These are phyloP conservation scores for Hippocampus guttulatus DNA, from an alignment of 2,113 vertebrate species.

Conservation along the genomic window DNA sequence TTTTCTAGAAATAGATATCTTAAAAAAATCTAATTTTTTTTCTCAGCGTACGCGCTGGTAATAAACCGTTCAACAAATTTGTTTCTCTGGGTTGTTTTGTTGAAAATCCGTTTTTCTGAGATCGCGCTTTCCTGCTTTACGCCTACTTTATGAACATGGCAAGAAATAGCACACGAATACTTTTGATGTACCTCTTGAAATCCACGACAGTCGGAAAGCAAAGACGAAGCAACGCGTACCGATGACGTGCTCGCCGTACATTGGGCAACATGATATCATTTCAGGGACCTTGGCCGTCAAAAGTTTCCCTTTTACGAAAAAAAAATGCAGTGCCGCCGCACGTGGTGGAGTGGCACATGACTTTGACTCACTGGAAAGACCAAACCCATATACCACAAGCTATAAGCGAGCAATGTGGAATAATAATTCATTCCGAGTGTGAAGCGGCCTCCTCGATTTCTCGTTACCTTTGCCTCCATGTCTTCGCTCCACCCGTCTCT, in stretches of 20 bases:
- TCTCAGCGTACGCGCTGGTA: too few species aligned
- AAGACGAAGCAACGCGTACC: background rate
- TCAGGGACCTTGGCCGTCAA: background rate
- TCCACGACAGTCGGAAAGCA: background rate
- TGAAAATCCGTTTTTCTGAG: background rate
- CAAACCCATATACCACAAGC: background rate
- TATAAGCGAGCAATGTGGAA: constrained; percentile 1
- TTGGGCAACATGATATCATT: background rate
- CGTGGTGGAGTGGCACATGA: constrained; percentile 6
- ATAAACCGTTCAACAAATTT: background rate
- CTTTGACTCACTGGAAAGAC: constrained; percentile 14
- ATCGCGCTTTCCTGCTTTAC: background rate
- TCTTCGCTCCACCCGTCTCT: background rate
- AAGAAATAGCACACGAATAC: background rate
- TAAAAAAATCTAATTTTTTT: too few species aligned
- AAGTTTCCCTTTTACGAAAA: constrained; percentile 6
- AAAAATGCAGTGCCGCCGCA: background rate
- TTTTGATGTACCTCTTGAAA: background rate
- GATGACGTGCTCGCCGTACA: background rate
- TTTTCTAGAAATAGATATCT: too few species aligned
- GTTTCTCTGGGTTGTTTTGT: background rate
- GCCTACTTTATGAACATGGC: too few species aligned
- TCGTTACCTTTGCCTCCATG: constrained; percentile 2
- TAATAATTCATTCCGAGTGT: constrained; percentile 12
- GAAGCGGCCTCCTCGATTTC: constrained; percentile 17